Evolutionary conservation across 2,888 invertebrate species (phyloP), one percentile per base, ranked within the genome.

Genomic region (Toxonevra muliebris): DNA sequence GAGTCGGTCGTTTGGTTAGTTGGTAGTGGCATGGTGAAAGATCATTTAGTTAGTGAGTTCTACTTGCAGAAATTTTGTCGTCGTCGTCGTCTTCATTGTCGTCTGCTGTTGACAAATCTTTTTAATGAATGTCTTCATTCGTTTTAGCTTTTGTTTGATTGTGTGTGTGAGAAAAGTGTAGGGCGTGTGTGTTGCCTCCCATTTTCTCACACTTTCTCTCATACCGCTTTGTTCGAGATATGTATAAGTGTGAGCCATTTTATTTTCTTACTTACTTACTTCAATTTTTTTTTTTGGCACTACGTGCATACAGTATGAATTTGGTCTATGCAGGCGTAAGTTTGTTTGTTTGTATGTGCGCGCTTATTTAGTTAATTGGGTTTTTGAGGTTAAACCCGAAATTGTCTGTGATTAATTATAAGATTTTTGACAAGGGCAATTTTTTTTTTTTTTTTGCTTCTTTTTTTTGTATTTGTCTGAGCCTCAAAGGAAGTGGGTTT

Each of bases 291-390:
- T 42, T 52, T 41, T 41, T 55, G 48, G n/a, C 2, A n/a, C 12
- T 12, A 7, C 12, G 17, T 59, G 45, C 12, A n/a, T n/a, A n/a
- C n/a, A n/a, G n/a, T n/a, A n/a, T n/a, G n/a, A n/a, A n/a, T n/a
- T n/a, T n/a, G n/a, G n/a, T n/a, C n/a, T n/a, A n/a, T n/a, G n/a
- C 45, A 12, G 1, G 3, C 52, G 11, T 65, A 42, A 7, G 12
- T 45, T 0, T 43, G 20, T 53, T 30, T 45, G 50, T 59, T 50
- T n/a, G 30, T 54, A 8, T 40, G 7, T 52, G 41, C 40, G 20
- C 19, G 52, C 61, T 67, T 71, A 68, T 73, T 73, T 67, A 72
- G 72, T 73, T 73, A 74, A 74, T 74, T 75, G 71, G 69, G 72
- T 68, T 70, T 73, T 70, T 71, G 64, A 55, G 66, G 58, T 69